Base-by-base conservation (phyloP, 2,888 invertebrate species). In the Athripsodes cinereus region DNA sequence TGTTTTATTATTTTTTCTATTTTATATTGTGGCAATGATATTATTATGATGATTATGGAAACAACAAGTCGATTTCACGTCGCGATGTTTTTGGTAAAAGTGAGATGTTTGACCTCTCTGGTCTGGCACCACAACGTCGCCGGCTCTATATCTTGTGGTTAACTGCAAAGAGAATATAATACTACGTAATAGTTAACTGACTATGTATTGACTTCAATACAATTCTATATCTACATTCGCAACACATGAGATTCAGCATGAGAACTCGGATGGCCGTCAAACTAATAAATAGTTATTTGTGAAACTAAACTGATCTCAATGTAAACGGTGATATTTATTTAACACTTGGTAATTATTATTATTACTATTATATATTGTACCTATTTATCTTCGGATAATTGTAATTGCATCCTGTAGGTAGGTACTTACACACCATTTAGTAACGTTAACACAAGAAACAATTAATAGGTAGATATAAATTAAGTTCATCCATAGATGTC, bases 21-120 rank as follows among this genome's bases (percentile, higher is more conserved):
- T 26, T n/a, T 26, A 10, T 26, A 10, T 26, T 26, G 26, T 10
- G 10, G 26, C 10, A 26, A 10, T 26, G 10, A 26, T 31, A 40
- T 13, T 40, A 40, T 8, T 8, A 13, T 40, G 13, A 40, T 40
- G n/a, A 26, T 26, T 26, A 40, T 40, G 16, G 40, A 40, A 40
- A 40, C 40, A 8, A 40, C 40, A 13, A 40, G 40, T 40, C 40
- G 40, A 40, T 40, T 40, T 40, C 40, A 40, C 40, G 40, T 40
- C 40, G 40, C 40, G 40, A 40, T 40, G n/a, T 40, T 40, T 40
- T 40, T 40, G 40, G 40, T 40, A 40, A 40, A 40, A 40, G 40
- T 40, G 40, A 8, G 40, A 40, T 40, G 16, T 40, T 31, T 40
- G 40, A 40, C 40, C 40, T 40, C 40, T n/a, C n/a, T 40, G 2